Base-by-base conservation (phyloP, 2,113 vertebrate species). In the Thunnus thynnus region DNA sequence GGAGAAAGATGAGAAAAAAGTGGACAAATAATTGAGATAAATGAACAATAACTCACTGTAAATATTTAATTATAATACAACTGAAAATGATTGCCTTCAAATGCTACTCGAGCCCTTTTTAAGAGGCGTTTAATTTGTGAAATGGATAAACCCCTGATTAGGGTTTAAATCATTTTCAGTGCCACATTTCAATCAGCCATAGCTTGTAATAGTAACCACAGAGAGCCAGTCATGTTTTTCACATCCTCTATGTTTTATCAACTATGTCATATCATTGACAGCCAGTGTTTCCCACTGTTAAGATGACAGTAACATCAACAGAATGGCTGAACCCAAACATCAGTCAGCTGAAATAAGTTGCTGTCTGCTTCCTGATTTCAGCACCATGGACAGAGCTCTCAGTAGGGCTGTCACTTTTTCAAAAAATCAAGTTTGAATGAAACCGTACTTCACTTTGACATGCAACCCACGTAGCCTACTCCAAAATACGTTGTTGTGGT, bases 301-400 rank as follows among this genome's bases (percentile, higher is more conserved):
- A 12, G 20, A 76, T 54, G 78, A 73, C 69, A 66, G 52, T 16
- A 13, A 2, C 54, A 60, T 66, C 64, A 22, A 18, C 63, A 46
- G 20, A 22, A 11, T 0, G 3, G 22, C 67, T 56, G 55, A 61
- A 30, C 27, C 22, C 32, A 47, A 68, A 62, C 56, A 69, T 9
- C 76, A 62, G 48, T 46, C 48, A 32, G 50, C 7, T 18, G 14
- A 9, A 61, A 61, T 14, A 22, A 61, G 27, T 13, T 54, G 36
- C 44, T 27, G 46, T 41, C 36, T 41, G 36, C 36, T 41, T 41
- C 6, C 47, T 62, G 62, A 48, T 58, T 74, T 78, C 73, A 88
- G 83, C 82, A 85, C 71, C 76, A 73, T 4, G 72, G 81, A 80
- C 72, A 80, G 85, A 76, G 79, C 8, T 22, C 18, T 48, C 52